phyloP scores from a whole-genome alignment of 2,888 invertebrate species.

The Perizoma affinitatum region DNA sequence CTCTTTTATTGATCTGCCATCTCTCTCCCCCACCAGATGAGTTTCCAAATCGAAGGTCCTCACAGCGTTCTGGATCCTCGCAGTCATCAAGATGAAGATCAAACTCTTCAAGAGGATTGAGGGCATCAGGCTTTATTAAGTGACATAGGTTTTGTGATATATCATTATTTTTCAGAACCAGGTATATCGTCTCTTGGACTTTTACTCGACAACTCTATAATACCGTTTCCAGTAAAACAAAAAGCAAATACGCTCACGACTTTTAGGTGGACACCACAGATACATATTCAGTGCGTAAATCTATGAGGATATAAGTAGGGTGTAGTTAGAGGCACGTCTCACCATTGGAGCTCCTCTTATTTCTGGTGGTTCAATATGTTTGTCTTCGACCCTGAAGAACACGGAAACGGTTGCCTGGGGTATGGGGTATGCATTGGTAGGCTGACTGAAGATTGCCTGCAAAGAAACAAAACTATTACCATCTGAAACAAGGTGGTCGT shows the following conservation, averaged over 20 bases:
- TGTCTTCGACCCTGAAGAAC: slow-evolving; percentile 67
- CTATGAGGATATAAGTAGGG: too few relatives aligned
- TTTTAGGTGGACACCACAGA: too few relatives aligned
- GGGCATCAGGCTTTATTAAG: slow-evolving; percentile 41
- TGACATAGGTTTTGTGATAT: slow-evolving; percentile 17
- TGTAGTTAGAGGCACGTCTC: slow-evolving; percentile 17
- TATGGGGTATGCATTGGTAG: slow-evolving; percentile 64
- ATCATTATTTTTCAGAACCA: too few relatives aligned
- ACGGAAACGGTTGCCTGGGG: slow-evolving; percentile 72
- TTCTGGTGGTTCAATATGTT: slow-evolving; percentile 51
- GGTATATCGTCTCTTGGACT: too few relatives aligned
- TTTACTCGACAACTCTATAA: too few relatives aligned
- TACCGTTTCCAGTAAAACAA: too few relatives aligned
- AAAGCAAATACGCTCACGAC: too few relatives aligned
- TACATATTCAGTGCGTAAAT: too few relatives aligned
- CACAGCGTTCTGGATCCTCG: slow-evolving; percentile 61
- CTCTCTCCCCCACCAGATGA: slow-evolving; percentile 52
- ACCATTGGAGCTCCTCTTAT: slow-evolving; percentile 54
- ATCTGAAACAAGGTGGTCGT: too few relatives aligned
- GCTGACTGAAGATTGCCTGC: slow-evolving; percentile 74
- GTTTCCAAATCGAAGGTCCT: slow-evolving; percentile 67
- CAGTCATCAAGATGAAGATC: slow-evolving; percentile 63
- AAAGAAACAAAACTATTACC: not conserved
- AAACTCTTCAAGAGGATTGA: slow-evolving; percentile 61
- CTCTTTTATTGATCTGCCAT: not conserved